These are phyloP conservation scores for Leguminivora glycinivorella DNA, from an alignment of 1,140 invertebrate species.

Conservation along the genomic window DNA sequence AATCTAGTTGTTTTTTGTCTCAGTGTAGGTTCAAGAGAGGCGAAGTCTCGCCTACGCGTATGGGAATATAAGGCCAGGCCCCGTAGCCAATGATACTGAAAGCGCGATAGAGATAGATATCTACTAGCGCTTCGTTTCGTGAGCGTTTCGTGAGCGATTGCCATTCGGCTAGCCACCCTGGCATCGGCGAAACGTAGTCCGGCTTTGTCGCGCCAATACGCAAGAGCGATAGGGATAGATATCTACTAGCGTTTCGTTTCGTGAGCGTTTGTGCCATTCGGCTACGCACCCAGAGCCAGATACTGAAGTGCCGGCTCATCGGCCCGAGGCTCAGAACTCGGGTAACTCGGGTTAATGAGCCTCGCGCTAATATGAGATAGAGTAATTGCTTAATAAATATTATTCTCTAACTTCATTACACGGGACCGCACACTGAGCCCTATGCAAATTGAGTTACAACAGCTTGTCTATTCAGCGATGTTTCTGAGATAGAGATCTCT, in stretches of 20 bases:
- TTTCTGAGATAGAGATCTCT: constrained; percentile 20
- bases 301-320: constrained; percentile 18
- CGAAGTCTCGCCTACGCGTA: constrained; percentile 18
- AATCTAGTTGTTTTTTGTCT: no score
- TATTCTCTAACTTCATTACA: constrained; percentile 44
- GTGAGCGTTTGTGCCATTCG: no score
- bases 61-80: constrained; percentile 31
- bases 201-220: no score
- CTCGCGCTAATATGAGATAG: constrained; percentile 50
- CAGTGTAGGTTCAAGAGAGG: background rate
- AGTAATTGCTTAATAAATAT: constrained; percentile 54
- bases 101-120: no score
- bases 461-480: background rate
- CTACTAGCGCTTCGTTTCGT: no score
- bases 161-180: no score
- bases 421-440: constrained; percentile 25
- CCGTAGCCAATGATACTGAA: no score
- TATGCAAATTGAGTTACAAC: constrained; percentile 27
- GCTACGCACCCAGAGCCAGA: no score
- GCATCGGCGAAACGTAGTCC: no score
- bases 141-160: no score
- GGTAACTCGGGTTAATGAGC: constrained; percentile 39
- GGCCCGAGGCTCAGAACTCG: background rate
- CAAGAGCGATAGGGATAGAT: no score
- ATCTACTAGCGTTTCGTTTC: no score